These are phyloP conservation scores for Eumeta japonica DNA, from an alignment of 1,140 invertebrate genomes.

Conservation along the genomic window DNA sequence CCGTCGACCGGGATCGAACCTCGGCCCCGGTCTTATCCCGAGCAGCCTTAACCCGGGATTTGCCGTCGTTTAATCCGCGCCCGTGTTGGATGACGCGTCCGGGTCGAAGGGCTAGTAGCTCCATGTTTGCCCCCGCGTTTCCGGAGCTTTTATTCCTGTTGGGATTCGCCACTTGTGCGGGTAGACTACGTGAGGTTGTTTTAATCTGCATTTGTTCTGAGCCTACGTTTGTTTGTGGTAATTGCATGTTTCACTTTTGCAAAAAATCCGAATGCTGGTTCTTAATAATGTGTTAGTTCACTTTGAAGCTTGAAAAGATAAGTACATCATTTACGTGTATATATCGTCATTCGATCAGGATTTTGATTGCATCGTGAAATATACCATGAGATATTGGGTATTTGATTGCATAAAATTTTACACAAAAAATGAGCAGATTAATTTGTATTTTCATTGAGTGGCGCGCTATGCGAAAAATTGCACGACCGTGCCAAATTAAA, in stretches of 20 bases:
- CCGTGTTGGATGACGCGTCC: conserved; percentile 55
- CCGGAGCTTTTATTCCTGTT: no score
- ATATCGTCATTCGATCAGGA: no score
- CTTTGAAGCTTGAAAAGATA: no score
- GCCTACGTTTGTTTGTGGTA: no score
- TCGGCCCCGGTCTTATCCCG: conserved; percentile 38
- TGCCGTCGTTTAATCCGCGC: conserved; percentile 56
- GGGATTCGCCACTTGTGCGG: no score
- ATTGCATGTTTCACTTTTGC: no score
- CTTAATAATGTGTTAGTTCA: no score
- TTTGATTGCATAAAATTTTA: conserved; percentile 55
- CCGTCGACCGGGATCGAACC: conserved; percentile 44
- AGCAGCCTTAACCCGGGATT: conserved; percentile 53
- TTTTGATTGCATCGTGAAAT: conserved; percentile 34
- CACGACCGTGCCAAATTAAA: conserved; percentile 41
- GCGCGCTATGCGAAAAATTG: conserved; percentile 56
- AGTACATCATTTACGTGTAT: no score
- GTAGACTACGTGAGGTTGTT: no score
- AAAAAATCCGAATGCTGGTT: no score
- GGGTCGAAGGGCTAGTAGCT: conserved; percentile 33
- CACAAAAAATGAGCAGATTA: conserved; percentile 56
- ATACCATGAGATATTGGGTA: conserved; percentile 37
- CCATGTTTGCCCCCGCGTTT: background rate
- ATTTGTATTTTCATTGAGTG: conserved; percentile 52
- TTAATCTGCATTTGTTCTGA: no score